Percentiles rank a stretch among this genome's conserved stretches.
These are phyloP conservation scores for Apoderus coryli DNA, from an alignment of 2,888 invertebrate genomes.

Conservation along the genomic window DNA sequence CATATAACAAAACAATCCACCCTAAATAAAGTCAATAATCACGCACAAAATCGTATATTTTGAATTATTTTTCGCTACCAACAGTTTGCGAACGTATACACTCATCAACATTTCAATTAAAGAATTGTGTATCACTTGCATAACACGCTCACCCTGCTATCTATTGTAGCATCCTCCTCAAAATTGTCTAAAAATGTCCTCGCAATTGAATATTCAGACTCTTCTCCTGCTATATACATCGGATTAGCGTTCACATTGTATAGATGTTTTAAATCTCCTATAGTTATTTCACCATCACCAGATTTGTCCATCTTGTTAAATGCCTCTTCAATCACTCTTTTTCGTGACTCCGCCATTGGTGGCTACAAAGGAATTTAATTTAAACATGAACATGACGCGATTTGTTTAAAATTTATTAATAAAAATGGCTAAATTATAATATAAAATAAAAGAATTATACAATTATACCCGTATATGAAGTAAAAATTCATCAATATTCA, in stretches of 20 bases:
- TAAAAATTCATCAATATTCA: not conserved
- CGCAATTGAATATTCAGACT: not conserved
- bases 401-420: not conserved
- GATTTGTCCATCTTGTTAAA: not conserved
- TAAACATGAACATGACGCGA: too few relatives aligned
- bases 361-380: not conserved
- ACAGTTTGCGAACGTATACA: too few relatives aligned
- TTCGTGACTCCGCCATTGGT: not conserved
- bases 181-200: slow-evolving; percentile 1
- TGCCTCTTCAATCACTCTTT: slow-evolving; percentile 2
- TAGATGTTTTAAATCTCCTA: not conserved
- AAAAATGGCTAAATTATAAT: too few relatives aligned
- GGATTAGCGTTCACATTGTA: not conserved
- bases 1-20: too few relatives aligned
- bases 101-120: too few relatives aligned
- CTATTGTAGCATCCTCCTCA: not conserved
- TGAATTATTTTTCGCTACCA: too few relatives aligned
- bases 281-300: slow-evolving; percentile 1
- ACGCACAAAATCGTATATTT: too few relatives aligned
- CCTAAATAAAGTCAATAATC: too few relatives aligned
- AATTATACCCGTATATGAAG: not conserved
- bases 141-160: not conserved
- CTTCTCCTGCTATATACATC: not conserved
- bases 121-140: too few relatives aligned
- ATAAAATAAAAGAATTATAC: too few relatives aligned